These are phyloP conservation scores for Listronotus oregonensis DNA, from an alignment of 1,140 invertebrate species.

Conservation along the genomic window DNA sequence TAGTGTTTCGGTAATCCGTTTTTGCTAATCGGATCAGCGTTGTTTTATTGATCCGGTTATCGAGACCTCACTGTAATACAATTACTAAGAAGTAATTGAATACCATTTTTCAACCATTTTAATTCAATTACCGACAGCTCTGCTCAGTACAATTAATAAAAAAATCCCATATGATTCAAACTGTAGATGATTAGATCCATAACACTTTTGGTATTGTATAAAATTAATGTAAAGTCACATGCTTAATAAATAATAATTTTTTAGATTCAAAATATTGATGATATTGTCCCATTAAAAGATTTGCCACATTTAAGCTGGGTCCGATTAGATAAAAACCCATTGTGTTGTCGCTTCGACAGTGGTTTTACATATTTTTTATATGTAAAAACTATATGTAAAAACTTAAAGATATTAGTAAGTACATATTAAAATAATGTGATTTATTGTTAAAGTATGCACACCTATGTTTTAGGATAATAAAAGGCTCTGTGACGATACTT, in stretches of 20 bases:
- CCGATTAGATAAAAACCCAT: not conserved
- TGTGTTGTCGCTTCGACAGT: slow-evolving; percentile 2
- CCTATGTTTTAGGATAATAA: not conserved
- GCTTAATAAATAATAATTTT: not conserved
- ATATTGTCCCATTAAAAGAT: slow-evolving; percentile 1
- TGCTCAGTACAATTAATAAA: too few relatives aligned
- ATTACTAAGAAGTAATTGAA: too few relatives aligned
- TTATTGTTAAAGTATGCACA: not conserved
- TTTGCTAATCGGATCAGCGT: too few relatives aligned
- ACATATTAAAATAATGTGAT: not conserved
- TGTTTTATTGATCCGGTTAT: too few relatives aligned
- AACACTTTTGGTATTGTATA: too few relatives aligned
- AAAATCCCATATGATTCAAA: too few relatives aligned
- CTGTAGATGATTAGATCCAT: too few relatives aligned
- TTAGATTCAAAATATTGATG: slow-evolving; percentile 6
- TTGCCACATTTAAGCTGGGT: not conserved
- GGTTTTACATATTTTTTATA: slow-evolving; percentile 6
- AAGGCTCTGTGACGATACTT: not conserved
- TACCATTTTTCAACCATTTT: too few relatives aligned
- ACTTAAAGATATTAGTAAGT: not conserved
- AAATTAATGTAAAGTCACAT: too few relatives aligned
- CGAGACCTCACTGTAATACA: too few relatives aligned
- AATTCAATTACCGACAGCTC: too few relatives aligned
- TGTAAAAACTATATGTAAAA: not conserved
- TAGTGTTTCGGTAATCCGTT: too few relatives aligned